Percentiles rank a stretch among this genome's conserved stretches.
phyloP scores from a whole-genome alignment of 2,113 vertebrate species.

The Rousettus leschenaultii region DNA sequence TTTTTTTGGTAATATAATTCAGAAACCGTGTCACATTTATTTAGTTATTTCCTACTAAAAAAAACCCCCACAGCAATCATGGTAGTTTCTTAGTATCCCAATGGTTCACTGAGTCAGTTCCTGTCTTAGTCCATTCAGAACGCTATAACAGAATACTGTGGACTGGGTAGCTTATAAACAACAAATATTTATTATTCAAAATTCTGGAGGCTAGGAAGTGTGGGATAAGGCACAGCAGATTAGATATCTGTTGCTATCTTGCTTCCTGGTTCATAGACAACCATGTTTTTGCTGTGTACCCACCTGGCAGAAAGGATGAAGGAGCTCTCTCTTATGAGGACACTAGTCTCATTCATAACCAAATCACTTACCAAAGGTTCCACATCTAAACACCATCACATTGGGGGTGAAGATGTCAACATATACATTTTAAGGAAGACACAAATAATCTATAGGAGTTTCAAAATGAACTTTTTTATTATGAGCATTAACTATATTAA shows the following conservation, averaged over 20 bases:
- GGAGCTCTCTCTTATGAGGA: not conserved
- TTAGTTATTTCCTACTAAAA: not conserved
- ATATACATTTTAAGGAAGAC: not conserved
- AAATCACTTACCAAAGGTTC: not conserved
- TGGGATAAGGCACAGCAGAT: not conserved
- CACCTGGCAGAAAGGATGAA: not conserved
- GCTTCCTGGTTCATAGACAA: not conserved
- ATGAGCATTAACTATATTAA: not conserved
- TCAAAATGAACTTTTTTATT: not conserved
- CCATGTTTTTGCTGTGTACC: not conserved
- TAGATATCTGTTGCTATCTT: not conserved
- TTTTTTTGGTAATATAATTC: conserved; percentile 43
- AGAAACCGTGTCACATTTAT: not conserved
- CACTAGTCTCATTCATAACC: not conserved
- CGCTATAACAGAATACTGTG: not conserved
- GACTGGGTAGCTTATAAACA: not conserved
- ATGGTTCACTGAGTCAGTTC: not conserved
- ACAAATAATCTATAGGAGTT: not conserved
- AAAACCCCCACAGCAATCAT: not conserved
- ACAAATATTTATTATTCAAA: not conserved
- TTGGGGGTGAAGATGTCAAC: not conserved
- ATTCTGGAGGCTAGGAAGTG: not conserved
- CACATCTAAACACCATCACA: not conserved
- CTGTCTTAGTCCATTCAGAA: not conserved
- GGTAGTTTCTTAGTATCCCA: not conserved